Evolutionary conservation across 1,140 invertebrate species (phyloP).

Genomic region (Achatina immaculata): DNA sequence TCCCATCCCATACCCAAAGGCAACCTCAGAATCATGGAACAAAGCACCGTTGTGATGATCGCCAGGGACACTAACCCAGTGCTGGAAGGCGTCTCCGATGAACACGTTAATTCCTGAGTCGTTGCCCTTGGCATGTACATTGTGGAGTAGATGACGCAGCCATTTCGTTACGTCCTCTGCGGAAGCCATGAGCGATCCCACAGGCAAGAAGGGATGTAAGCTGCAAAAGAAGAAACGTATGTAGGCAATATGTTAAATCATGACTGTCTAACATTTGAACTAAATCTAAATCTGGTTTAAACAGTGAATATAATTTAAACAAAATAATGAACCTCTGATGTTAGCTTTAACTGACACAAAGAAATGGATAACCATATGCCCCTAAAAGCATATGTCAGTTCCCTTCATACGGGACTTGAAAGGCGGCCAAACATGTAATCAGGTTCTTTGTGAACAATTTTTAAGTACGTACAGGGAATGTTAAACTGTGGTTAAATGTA

Average conservation of each 20-base stretch:
- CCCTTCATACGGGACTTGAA: no score
- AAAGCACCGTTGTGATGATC: background rate
- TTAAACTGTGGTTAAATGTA: no score
- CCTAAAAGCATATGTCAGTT: no score
- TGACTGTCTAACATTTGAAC: no score
- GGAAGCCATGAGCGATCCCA: constrained; percentile 22
- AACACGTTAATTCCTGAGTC: constrained; percentile 19
- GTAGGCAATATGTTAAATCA: background rate
- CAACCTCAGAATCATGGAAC: background rate
- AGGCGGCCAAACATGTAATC: no score
- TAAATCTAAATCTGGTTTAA: no score
- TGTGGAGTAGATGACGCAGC: constrained; percentile 15
- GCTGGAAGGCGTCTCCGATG: constrained; percentile 24
- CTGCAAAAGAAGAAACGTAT: background rate
- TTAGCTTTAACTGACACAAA: no score
- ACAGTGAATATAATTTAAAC: no score
- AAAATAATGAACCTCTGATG: no score
- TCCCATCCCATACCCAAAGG: constrained; percentile 26
- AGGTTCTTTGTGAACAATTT: no score
- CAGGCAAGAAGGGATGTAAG: constrained; percentile 18
- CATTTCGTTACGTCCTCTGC: constrained; percentile 30
- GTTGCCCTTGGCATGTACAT: constrained; percentile 13
- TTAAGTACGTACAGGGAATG: no score
- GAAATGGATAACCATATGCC: no score
- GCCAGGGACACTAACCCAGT: constrained; percentile 12